Evolutionary conservation across 2,113 vertebrate species (phyloP).

Genomic region (Balaeniceps rex): DNA sequence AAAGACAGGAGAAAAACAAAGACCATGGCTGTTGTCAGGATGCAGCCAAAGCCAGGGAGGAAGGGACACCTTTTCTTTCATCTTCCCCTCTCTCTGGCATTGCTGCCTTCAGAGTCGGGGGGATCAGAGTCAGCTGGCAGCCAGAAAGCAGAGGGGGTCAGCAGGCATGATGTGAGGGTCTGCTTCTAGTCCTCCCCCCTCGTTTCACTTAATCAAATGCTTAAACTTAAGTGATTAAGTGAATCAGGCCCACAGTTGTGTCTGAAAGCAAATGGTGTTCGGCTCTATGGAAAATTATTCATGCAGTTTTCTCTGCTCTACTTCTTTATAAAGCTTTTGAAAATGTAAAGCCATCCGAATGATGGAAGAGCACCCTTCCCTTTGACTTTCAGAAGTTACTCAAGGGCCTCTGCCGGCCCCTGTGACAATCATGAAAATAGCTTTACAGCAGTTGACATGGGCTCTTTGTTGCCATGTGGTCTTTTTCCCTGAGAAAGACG

Average conservation of each 20-base stretch:
- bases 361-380: neutral
- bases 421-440: neutral
- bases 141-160: neutral
- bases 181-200: neutral
- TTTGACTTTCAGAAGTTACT: neutral
- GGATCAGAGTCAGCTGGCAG: neutral
- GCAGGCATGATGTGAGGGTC: neutral
- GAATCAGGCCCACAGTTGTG: neutral
- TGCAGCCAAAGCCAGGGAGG: neutral
- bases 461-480: neutral
- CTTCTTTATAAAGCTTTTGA: neutral
- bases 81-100: neutral
- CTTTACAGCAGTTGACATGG: neutral
- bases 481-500: neutral
- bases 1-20: neutral
- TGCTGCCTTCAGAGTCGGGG: neutral
- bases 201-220: neutral
- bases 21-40: neutral
- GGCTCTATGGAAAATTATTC: neutral
- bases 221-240: neutral
- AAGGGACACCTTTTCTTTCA: neutral
- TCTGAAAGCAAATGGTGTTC: neutral
- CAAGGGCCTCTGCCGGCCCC: neutral
- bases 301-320: neutral
- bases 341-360: neutral